These are phyloP conservation scores for Mugil cephalus DNA, from an alignment of 2,113 vertebrate genomes.

Conservation along the genomic window DNA sequence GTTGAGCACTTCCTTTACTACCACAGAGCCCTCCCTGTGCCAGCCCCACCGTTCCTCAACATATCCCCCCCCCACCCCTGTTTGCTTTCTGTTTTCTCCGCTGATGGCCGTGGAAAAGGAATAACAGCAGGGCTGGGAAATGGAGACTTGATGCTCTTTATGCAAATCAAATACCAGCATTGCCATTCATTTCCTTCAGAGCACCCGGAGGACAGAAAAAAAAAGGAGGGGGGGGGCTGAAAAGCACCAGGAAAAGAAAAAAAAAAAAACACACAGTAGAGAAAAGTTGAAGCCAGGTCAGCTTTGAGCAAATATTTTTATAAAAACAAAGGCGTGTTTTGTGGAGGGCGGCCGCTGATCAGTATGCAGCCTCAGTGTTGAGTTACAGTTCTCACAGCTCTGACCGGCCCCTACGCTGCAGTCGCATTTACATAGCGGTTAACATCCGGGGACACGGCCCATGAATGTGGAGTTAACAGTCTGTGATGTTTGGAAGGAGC, in stretches of 20 bases:
- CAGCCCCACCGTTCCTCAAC: conserved; percentile 10
- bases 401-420: background rate
- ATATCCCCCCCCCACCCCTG: conserved; percentile 4
- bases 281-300: conserved; percentile 54
- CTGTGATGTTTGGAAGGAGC: too few species aligned
- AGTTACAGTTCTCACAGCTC: conserved; percentile 38
- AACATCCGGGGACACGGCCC: background rate
- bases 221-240: conserved; percentile 22
- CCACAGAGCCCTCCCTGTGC: background rate
- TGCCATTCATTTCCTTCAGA: conserved; percentile 63
- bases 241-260: conserved; percentile 23
- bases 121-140: conserved; percentile 73
- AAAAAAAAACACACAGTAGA: conserved; percentile 42
- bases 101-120: conserved; percentile 46
- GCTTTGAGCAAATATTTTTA: conserved; percentile 60
- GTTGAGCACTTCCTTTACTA: background rate
- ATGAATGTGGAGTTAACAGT: background rate
- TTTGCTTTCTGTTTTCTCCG: conserved; percentile 43
- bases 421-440: conserved; percentile 36
- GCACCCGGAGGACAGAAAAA: conserved; percentile 42
- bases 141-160: conserved; percentile 69
- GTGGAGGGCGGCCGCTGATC: conserved; percentile 49
- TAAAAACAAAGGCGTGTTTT: conserved; percentile 24
- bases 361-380: conserved; percentile 32
- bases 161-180: conserved; percentile 72